phyloP scores from a whole-genome alignment of 2,113 vertebrate genomes.

The Peromyscus maniculatus region DNA sequence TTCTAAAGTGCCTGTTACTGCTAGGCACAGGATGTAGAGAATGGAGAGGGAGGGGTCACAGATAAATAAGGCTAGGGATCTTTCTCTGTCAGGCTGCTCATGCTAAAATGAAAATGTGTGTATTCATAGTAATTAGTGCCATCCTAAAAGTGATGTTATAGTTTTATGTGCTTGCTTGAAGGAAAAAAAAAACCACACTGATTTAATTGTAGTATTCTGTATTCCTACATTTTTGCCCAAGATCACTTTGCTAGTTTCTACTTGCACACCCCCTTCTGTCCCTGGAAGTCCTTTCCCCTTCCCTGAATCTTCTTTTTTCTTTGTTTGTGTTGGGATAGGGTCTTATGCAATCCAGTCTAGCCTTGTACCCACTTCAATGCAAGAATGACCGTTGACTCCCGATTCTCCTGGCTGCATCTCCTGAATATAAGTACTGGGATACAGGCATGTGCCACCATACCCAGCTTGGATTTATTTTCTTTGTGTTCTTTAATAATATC shows the following conservation, averaged over 20 bases:
- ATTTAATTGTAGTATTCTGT: neutral
- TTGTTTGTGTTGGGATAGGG: neutral
- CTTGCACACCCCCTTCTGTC: neutral
- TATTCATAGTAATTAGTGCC: neutral
- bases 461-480: too few relatives aligned
- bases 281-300: neutral
- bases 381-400: neutral
- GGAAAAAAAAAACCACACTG: neutral
- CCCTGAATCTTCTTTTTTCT: neutral
- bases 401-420: neutral
- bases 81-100: neutral
- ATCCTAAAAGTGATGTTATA: neutral
- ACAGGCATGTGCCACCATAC: neutral
- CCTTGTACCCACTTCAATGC: neutral
- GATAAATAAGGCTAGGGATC: neutral
- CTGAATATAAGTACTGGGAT: neutral
- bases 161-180: constrained; percentile 36
- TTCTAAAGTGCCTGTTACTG: neutral
- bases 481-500: neutral
- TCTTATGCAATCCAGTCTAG: neutral
- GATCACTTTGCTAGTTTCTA: neutral
- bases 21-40: neutral
- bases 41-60: neutral
- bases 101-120: neutral
- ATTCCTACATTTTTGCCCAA: neutral